Evolutionary conservation across 2,113 vertebrate genomes (phyloP).

Genomic region (Silurus glanis): DNA sequence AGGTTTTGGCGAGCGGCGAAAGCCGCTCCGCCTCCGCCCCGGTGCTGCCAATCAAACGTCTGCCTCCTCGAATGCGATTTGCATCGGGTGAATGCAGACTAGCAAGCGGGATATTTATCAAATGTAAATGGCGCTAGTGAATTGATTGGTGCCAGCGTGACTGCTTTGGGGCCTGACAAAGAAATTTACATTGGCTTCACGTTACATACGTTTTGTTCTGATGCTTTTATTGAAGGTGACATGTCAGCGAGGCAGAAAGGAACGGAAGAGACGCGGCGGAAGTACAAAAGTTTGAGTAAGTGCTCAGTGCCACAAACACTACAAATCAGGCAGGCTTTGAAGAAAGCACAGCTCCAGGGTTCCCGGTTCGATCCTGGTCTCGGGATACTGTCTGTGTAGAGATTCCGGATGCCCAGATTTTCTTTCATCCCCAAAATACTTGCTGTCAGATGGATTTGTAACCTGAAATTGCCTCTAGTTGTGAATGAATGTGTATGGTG

Average conservation of each 20-base stretch:
- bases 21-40: conserved; percentile 13
- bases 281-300: not conserved
- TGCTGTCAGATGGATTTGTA: not conserved
- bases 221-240: conserved; percentile 2
- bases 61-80: conserved; percentile 18
- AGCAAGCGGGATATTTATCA: conserved; percentile 9
- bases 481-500: not conserved
- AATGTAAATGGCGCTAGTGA: not conserved
- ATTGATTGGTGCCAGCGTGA: not conserved
- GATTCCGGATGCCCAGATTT: not conserved
- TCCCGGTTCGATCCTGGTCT: not conserved
- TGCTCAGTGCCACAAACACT: not conserved
- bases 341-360: not conserved
- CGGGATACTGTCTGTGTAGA: not conserved
- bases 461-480: not conserved
- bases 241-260: not conserved
- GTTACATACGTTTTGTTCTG: not conserved
- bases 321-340: not conserved
- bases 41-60: conserved; percentile 38
- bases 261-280: not conserved
- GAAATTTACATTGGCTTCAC: not conserved
- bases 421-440: not conserved
- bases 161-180: not conserved
- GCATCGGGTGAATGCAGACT: conserved; percentile 12
- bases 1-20: conserved; percentile 9